Percentiles rank a stretch among this genome's conserved stretches.
Conservation (phyloP, 2,888 invertebrate species). For the Spodoptera exigua region DNA sequence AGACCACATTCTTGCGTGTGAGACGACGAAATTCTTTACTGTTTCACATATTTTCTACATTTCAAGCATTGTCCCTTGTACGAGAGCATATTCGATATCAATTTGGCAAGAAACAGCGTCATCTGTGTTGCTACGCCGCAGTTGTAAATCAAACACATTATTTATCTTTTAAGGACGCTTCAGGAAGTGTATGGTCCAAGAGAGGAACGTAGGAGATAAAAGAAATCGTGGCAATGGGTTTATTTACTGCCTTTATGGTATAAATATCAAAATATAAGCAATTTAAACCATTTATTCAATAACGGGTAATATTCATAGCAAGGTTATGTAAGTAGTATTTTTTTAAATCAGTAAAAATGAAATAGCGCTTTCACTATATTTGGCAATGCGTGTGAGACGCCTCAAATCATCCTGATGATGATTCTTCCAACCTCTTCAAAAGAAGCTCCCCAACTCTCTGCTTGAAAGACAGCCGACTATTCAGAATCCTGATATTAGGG, state of each 20-base stretch:
- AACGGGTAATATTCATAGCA: too few species aligned
- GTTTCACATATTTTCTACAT: constrained; percentile 31
- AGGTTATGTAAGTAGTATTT: too few species aligned
- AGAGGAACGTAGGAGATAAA: constrained; percentile 3
- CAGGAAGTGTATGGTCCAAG: constrained; percentile 38
- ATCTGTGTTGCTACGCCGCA: constrained; percentile 55
- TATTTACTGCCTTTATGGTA: not conserved
- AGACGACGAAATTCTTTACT: constrained; percentile 11
- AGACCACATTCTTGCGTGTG: constrained; percentile 20
- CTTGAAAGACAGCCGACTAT: too few species aligned
- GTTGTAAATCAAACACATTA: constrained; percentile 62
- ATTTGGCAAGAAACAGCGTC: constrained; percentile 62
- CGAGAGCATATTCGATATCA: constrained; percentile 61
- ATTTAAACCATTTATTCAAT: too few species aligned
- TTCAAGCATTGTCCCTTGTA: constrained; percentile 53
- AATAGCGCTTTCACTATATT: too few species aligned
- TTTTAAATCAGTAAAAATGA: too few species aligned
- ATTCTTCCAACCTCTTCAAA: too few species aligned
- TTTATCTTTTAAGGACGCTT: constrained; percentile 61
- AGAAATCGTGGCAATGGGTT: not conserved
- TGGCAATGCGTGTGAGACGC: too few species aligned
- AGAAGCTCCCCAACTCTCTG: too few species aligned
- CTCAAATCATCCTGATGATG: too few species aligned
- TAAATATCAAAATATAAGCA: too few species aligned
- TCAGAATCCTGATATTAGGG: too few species aligned